phyloP scores from a whole-genome alignment of 2,113 vertebrate species.

The Neolamprologus longior region DNA sequence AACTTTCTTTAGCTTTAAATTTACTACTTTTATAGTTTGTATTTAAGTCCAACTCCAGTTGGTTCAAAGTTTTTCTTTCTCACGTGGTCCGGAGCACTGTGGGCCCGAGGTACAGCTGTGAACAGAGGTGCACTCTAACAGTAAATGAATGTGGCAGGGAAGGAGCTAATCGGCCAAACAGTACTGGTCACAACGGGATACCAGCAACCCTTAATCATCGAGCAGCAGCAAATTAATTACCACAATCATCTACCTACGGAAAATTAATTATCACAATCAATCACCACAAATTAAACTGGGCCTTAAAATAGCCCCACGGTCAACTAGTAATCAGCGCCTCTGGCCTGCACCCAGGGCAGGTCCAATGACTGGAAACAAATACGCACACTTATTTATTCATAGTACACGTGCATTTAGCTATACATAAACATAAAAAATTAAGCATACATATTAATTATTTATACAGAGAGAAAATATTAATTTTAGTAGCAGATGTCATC shows the following conservation, averaged over 20 bases:
- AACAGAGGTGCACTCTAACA: slow-evolving; percentile 26
- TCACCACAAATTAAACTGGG: slow-evolving; percentile 61
- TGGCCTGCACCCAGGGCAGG: not conserved
- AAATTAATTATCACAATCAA: slow-evolving; percentile 73
- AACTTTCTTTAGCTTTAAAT: not conserved
- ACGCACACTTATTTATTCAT: not conserved
- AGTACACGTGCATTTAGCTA: not conserved
- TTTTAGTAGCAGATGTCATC: slow-evolving; percentile 35
- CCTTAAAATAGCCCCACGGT: slow-evolving; percentile 60
- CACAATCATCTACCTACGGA: slow-evolving; percentile 65
- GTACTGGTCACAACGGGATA: slow-evolving; percentile 54
- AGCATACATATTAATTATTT: not conserved
- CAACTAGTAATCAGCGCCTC: slow-evolving; percentile 56
- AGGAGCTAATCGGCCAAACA: slow-evolving; percentile 63
- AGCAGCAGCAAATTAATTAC: slow-evolving; percentile 69
- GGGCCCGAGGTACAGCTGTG: slow-evolving; percentile 11
- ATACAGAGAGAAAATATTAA: not conserved
- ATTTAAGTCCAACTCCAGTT: not conserved
- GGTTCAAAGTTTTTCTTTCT: not conserved
- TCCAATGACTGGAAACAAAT: not conserved
- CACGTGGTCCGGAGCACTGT: not conserved
- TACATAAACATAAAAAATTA: not conserved
- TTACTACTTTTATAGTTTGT: not conserved
- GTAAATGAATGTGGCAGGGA: slow-evolving; percentile 56
- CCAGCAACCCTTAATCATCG: slow-evolving; percentile 62